Conservation (phyloP, 2,113 vertebrate genomes). For the Accipiter cooperii region DNA sequence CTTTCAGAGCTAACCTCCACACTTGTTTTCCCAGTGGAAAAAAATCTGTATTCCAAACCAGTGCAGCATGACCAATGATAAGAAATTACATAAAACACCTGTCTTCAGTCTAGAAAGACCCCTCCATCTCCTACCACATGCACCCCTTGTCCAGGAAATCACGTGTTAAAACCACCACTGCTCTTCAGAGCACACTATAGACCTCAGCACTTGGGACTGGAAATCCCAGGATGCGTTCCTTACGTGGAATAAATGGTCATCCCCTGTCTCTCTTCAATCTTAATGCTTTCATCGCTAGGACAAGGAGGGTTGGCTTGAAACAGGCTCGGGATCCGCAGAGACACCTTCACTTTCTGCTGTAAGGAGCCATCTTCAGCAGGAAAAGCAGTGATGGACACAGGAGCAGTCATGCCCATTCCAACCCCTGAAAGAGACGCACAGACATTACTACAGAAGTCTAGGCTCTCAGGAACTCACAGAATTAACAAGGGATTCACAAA, state of each 20-base stretch:
- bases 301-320: slow-evolving; percentile 79
- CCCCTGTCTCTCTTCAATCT: slow-evolving; percentile 79
- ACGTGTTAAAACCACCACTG: background rate
- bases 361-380: slow-evolving; percentile 80
- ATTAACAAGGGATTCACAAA: background rate
- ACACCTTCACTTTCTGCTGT: slow-evolving; percentile 81
- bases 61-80: background rate
- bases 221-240: background rate
- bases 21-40: background rate
- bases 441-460: background rate
- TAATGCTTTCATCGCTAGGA: slow-evolving; percentile 76
- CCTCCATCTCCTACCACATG: background rate
- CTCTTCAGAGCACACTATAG: background rate
- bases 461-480: background rate
- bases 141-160: background rate
- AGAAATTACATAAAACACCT: background rate
- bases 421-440: slow-evolving; percentile 63
- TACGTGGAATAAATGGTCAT: slow-evolving; percentile 89
- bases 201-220: background rate
- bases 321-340: slow-evolving; percentile 76
- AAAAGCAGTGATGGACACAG: slow-evolving; percentile 83
- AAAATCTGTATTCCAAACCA: background rate
- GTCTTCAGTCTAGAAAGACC: background rate
- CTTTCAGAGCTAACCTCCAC: background rate
- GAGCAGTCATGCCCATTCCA: slow-evolving; percentile 86